A percentile compares a stretch with the other conserved stretches of the same genome.
Evolutionary conservation across 2,888 invertebrate genomes (phyloP).

Genomic region (Conomelus anceps): DNA sequence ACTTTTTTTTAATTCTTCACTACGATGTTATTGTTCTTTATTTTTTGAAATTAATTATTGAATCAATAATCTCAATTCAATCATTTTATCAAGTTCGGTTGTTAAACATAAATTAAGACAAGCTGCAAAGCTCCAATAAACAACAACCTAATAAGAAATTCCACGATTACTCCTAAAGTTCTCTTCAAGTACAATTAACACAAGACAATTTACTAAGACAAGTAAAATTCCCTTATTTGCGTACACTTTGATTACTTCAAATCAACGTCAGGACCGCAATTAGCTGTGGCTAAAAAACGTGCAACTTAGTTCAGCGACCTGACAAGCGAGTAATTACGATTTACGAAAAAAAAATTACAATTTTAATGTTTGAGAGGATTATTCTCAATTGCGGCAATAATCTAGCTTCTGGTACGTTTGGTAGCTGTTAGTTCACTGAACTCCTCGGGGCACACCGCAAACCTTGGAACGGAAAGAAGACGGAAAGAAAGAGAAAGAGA

Average conservation of each 20-base stretch:
- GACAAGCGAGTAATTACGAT: not conserved
- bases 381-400: not conserved
- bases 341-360: not conserved
- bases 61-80: too few species aligned
- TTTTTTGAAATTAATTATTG: too few species aligned
- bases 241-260: not conserved
- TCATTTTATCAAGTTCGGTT: too few species aligned
- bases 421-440: not conserved
- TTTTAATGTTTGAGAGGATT: not conserved
- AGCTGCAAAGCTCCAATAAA: too few species aligned
- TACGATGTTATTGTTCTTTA: too few species aligned
- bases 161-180: too few species aligned
- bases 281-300: not conserved
- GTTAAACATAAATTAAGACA: too few species aligned
- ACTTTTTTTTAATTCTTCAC: too few species aligned
- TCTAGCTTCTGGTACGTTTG: not conserved
- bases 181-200: too few species aligned
- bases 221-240: not conserved
- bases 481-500: not conserved
- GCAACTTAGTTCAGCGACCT: not conserved
- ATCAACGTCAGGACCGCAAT: not conserved
- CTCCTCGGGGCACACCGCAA: not conserved
- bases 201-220: too few species aligned
- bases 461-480: too few species aligned
- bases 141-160: too few species aligned